Base-by-base conservation (phyloP, 2,888 invertebrate genomes). In the Cantharis rufa region DNA sequence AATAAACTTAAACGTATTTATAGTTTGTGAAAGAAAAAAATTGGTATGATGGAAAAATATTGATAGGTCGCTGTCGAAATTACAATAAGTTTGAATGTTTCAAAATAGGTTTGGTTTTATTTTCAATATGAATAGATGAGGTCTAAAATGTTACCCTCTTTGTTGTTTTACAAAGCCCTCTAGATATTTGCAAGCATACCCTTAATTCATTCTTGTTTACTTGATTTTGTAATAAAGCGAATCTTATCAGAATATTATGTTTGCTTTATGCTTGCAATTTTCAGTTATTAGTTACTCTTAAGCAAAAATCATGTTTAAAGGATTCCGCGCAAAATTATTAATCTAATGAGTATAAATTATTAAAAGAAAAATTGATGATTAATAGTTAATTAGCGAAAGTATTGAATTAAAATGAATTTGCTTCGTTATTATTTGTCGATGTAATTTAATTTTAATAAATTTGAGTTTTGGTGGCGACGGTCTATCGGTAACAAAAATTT, bases 401-500 rank as follows among this genome's bases (percentile, higher is more conserved):
- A n/a, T 48, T 7, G 7, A n/a, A 48, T 48, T 1, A n/a, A 48
- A 48, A 48, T 1, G n/a, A 48, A n/a, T n/a, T 48, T n/a, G 7
- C 21, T 70, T 16, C 15, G 13, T 13, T 21, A 48, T n/a, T 15
- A 48, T 70, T 70, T 70, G 18, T 18, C 61, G n/a, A 21, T 9
- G 32, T 16, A 48, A 32, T 71, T 71, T n/a, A 15, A 71, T n/a
- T 61, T 64, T 74, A 63, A 48, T 63, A 28, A 32, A 70, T 7
- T 63, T 63, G 21, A 27, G 64, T 15, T 24, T 66, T 72, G 32
- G 16, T 24, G 7, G 62, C 64, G 62, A 70, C 69, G 74, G 71
- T 69, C 72, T 74, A 70, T 69, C 69, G 28, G 70, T 72, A 72
- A 62, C 75, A 77, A 75, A 78, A 83, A 80, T 84, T 84, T 82